These are phyloP conservation scores for Polia nebulosa DNA, from an alignment of 2,888 invertebrate species.

Conservation along the genomic window DNA sequence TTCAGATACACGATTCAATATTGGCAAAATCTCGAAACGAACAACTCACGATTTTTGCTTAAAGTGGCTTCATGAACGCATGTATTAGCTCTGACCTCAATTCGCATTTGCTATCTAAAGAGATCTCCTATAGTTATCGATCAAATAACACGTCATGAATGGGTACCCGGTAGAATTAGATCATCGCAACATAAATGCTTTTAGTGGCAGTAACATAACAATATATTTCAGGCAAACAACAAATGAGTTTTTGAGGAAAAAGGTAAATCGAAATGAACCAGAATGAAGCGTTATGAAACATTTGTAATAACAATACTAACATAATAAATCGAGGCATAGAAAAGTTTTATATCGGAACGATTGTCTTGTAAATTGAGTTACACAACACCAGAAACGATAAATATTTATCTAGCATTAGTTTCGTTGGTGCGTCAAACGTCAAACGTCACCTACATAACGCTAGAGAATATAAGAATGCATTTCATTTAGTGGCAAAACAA, in stretches of 20 bases:
- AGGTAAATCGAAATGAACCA: conserved; percentile 36
- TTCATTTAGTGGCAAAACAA: conserved; percentile 33
- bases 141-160: conserved; percentile 76
- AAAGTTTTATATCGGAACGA: conserved; percentile 49
- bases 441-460: conserved; percentile 33
- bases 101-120: conserved; percentile 79
- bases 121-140: conserved; percentile 78
- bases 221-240: conserved; percentile 24
- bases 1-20: conserved; percentile 38
- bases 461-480: conserved; percentile 29
- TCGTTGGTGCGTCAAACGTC: conserved; percentile 56
- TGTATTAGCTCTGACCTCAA: conserved; percentile 73
- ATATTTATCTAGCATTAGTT: conserved; percentile 66
- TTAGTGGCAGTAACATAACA: conserved; percentile 23
- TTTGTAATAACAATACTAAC: conserved; percentile 50
- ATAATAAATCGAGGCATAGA: conserved; percentile 41
- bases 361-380: conserved; percentile 60
- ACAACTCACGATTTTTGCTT: conserved; percentile 57
- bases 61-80: conserved; percentile 70
- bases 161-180: conserved; percentile 67
- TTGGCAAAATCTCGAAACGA: conserved; percentile 54
- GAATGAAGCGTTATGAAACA: conserved; percentile 51
- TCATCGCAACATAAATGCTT: conserved; percentile 40
- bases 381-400: conserved; percentile 69
- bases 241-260: conserved; percentile 36